Percentiles rank a stretch among this genome's conserved stretches.
Conservation (phyloP, 2,797 vertebrate species). For the Halcyon leucocephala region DNA sequence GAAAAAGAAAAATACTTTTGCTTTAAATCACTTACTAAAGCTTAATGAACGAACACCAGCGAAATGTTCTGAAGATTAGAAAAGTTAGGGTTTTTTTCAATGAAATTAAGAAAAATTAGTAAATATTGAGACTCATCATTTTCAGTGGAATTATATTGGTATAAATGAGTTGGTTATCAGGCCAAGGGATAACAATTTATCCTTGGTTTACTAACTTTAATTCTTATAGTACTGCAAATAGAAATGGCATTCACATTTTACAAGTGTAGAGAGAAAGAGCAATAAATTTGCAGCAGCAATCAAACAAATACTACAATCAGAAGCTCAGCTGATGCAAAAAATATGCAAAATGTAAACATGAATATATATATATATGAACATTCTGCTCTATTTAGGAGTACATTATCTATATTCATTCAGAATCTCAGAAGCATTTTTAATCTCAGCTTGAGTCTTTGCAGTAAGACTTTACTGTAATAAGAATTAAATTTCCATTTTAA, state of each 20-base stretch:
- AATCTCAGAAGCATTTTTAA: slow-evolving; percentile 21
- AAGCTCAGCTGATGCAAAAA: neutral
- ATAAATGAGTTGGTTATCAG: neutral
- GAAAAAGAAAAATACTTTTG: neutral
- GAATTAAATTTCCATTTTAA: neutral
- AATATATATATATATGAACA: neutral
- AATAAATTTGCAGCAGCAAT: neutral
- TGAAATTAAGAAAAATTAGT: neutral
- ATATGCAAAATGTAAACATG: neutral
- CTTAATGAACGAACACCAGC: neutral
- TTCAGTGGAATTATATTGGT: neutral
- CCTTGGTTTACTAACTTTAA: neutral
- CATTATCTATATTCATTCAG: neutral
- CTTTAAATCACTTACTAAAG: neutral
- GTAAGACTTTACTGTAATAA: neutral
- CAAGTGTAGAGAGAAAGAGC: neutral
- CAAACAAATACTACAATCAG: neutral
- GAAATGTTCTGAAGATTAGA: neutral
- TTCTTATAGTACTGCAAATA: neutral
- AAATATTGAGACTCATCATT: neutral
- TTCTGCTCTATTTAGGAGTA: neutral
- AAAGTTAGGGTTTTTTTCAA: neutral
- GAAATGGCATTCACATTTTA: neutral
- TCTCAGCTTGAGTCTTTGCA: neutral
- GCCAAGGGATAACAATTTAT: neutral